These are phyloP conservation scores for Sinocyclocheilus anshuiensis DNA, from an alignment of 2,113 vertebrate species.

Conservation along the genomic window DNA sequence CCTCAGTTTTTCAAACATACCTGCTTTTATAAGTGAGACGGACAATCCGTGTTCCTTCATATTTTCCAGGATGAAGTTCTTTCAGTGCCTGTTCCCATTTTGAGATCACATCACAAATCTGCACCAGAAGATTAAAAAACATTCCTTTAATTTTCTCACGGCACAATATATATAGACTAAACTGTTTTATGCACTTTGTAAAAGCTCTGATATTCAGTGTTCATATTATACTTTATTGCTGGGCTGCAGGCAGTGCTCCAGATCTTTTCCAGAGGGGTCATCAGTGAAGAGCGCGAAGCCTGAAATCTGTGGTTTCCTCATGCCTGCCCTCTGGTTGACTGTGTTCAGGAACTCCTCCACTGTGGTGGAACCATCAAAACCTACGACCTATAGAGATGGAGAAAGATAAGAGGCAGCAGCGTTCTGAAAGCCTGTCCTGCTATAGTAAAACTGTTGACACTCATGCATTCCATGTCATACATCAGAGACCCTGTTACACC, in stretches of 20 bases:
- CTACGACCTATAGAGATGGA: constrained; percentile 80
- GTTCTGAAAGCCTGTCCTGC: neutral
- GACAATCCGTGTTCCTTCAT: constrained; percentile 86
- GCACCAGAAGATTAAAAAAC: constrained; percentile 17
- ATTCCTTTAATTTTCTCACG: neutral
- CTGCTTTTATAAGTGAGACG: constrained; percentile 89
- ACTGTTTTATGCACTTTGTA: neutral
- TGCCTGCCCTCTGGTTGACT: constrained; percentile 83
- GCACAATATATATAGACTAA: neutral
- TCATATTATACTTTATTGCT: constrained; percentile 15
- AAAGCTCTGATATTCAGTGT: neutral
- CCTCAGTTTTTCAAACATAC: constrained; percentile 58
- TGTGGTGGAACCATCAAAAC: constrained; percentile 88
- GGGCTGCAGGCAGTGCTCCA: constrained; percentile 85
- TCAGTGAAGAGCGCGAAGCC: constrained; percentile 87
- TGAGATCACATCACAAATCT: constrained; percentile 92
- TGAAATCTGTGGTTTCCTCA: constrained; percentile 80
- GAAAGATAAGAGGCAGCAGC: neutral
- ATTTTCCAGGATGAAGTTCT: constrained; percentile 86
- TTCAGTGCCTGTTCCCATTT: constrained; percentile 91
- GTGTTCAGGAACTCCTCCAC: constrained; percentile 85
- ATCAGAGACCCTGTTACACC: no score
- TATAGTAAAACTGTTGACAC: no score
- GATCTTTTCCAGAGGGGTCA: constrained; percentile 84
- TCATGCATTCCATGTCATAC: no score